A percentile compares a stretch with the other conserved stretches of the same genome.
Evolutionary conservation across 2,888 invertebrate species (phyloP).

Genomic region (Macrosiphum euphorbiae): DNA sequence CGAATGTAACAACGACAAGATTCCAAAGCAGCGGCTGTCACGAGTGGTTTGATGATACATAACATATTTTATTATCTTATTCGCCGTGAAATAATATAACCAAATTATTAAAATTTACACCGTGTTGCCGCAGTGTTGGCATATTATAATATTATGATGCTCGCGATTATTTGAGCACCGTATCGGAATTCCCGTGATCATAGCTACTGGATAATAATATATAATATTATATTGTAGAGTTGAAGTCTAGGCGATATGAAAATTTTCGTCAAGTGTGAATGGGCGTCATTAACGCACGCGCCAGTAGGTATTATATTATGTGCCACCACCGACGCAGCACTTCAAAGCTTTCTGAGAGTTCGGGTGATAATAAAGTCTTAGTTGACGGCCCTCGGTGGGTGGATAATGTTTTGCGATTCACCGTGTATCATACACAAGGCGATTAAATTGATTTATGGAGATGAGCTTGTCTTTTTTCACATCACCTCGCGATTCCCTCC

Average conservation of each 20-base stretch:
- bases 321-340: background rate
- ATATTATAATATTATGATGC: background rate
- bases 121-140: background rate
- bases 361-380: background rate
- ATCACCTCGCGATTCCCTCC: background rate
- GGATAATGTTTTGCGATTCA: background rate
- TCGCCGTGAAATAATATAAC: too few relatives aligned
- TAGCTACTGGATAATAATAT: background rate
- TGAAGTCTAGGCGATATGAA: background rate
- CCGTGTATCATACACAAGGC: background rate
- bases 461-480: background rate
- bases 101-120: too few relatives aligned
- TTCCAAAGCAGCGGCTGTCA: background rate
- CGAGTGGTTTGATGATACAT: background rate
- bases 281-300: background rate
- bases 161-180: background rate
- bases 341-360: background rate
- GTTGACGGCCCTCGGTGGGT: background rate
- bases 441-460: slow-evolving; percentile 24
- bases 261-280: background rate
- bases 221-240: background rate
- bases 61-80: too few relatives aligned
- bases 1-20: background rate
- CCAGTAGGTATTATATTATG: background rate
- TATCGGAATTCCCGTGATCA: background rate